These are phyloP conservation scores for Pionites leucogaster DNA, from an alignment of 2,113 vertebrate species.

Conservation along the genomic window DNA sequence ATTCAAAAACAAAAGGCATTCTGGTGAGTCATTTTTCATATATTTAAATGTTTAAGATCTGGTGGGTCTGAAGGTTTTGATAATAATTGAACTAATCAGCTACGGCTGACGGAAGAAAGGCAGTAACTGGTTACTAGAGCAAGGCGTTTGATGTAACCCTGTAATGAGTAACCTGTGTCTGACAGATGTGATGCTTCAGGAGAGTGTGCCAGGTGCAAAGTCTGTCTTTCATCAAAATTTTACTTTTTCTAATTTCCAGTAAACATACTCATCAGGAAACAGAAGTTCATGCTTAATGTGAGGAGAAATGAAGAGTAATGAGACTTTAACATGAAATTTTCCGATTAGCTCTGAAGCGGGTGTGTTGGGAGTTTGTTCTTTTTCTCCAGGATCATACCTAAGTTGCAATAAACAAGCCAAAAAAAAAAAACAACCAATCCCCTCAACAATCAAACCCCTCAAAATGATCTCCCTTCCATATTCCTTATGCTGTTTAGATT, in stretches of 20 bases:
- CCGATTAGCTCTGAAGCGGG: neutral
- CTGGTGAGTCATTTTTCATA: neutral
- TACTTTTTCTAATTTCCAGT: neutral
- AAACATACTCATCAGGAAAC: neutral
- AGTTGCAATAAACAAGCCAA: neutral
- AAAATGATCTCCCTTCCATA: neutral
- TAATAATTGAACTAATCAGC: neutral
- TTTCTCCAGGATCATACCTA: neutral
- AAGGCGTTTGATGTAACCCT: neutral
- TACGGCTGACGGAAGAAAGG: neutral
- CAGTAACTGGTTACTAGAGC: neutral
- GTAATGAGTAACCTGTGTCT: neutral
- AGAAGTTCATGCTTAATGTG: neutral
- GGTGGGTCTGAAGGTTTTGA: neutral
- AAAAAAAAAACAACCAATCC: neutral
- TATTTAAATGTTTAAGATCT: neutral
- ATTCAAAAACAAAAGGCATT: neutral
- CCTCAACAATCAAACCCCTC: neutral
- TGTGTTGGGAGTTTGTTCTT: neutral
- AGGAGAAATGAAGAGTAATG: neutral
- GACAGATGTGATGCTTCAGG: neutral
- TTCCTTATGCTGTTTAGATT: neutral
- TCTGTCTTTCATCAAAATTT: neutral
- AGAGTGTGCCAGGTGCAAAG: neutral
- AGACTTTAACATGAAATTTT: neutral